Percentiles rank a stretch among this genome's conserved stretches.
Conservation (phyloP, 2,888 invertebrate genomes). For the Drosophila infuscata region DNA sequence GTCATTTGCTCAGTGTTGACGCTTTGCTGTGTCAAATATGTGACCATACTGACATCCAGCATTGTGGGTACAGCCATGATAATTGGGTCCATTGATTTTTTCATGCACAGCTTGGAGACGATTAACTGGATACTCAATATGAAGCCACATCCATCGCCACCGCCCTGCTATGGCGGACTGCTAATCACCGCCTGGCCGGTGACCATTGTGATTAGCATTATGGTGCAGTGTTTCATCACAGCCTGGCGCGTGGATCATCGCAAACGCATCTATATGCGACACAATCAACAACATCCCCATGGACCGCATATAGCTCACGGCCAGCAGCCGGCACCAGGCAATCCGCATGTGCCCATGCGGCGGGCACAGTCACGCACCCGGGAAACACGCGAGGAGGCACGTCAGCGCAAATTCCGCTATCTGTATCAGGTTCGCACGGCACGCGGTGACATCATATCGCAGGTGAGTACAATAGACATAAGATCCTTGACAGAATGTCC, state of each 20-base stretch:
- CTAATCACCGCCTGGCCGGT: constrained; percentile 84
- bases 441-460: constrained; percentile 95
- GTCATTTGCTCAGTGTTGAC: constrained; percentile 85
- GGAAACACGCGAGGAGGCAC: constrained; percentile 91
- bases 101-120: constrained; percentile 84
- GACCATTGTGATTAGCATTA: constrained; percentile 83
- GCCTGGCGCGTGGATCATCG: constrained; percentile 85
- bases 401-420: constrained; percentile 94
- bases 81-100: constrained; percentile 84
- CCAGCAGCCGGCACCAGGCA: constrained; percentile 56
- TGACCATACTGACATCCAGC: constrained; percentile 84
- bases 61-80: constrained; percentile 85
- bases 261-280: constrained; percentile 81
- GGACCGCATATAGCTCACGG: constrained; percentile 70
- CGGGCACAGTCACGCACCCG: constrained; percentile 87
- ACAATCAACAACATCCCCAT: constrained; percentile 68
- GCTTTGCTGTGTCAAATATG: constrained; percentile 84
- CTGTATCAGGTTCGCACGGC: constrained; percentile 95
- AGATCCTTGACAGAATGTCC: neutral
- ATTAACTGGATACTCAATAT: constrained; percentile 84
- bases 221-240: constrained; percentile 85
- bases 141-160: constrained; percentile 84
- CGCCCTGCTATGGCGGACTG: constrained; percentile 85
- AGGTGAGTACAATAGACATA: constrained; percentile 86
- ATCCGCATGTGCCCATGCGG: constrained; percentile 62